Percentiles rank a stretch among this genome's conserved stretches.
phyloP scores from a whole-genome alignment of 2,797 vertebrate genomes.

The Leptatherina wallacei region DNA sequence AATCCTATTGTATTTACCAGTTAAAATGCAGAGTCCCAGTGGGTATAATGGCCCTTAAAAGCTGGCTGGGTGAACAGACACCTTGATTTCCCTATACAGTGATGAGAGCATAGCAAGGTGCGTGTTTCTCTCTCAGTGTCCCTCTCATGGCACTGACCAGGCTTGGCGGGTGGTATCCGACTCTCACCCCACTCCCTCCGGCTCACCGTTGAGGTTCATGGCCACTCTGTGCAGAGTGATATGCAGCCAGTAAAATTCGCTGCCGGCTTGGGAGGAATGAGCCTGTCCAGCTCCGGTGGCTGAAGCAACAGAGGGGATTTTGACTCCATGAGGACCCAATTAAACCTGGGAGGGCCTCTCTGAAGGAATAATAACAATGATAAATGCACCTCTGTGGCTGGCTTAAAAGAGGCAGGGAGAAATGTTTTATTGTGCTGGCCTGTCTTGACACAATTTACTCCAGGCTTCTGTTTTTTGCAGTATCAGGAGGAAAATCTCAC shows the following conservation, averaged over 20 bases:
- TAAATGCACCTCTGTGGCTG: slow-evolving; percentile 72
- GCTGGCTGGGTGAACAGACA: slow-evolving; percentile 32
- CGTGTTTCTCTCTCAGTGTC: slow-evolving; percentile 52
- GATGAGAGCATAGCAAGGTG: slow-evolving; percentile 55
- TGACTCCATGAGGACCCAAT: slow-evolving; percentile 82
- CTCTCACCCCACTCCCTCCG: slow-evolving; percentile 17
- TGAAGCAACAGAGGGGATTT: slow-evolving; percentile 64
- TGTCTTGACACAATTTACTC: slow-evolving; percentile 69
- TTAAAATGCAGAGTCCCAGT: slow-evolving; percentile 61
- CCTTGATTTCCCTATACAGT: slow-evolving; percentile 41
- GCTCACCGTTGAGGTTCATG: slow-evolving; percentile 35
- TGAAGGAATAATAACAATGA: slow-evolving; percentile 78
- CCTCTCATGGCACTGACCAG: slow-evolving; percentile 41
- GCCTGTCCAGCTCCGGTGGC: slow-evolving; percentile 51
- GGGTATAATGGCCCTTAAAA: slow-evolving; percentile 50
- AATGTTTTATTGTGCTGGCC: slow-evolving; percentile 69
- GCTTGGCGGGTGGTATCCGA: slow-evolving; percentile 35
- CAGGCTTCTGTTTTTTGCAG: slow-evolving; percentile 43
- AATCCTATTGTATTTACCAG: slow-evolving; percentile 48
- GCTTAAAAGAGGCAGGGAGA: slow-evolving; percentile 58
- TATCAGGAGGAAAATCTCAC: slow-evolving; percentile 59
- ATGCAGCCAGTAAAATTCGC: slow-evolving; percentile 42
- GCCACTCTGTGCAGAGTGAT: slow-evolving; percentile 49
- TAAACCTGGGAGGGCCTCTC: slow-evolving; percentile 78
- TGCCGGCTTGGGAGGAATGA: slow-evolving; percentile 49